Evolutionary conservation across 2,888 invertebrate species (phyloP).

Genomic region (Drosophila demipolita): DNA sequence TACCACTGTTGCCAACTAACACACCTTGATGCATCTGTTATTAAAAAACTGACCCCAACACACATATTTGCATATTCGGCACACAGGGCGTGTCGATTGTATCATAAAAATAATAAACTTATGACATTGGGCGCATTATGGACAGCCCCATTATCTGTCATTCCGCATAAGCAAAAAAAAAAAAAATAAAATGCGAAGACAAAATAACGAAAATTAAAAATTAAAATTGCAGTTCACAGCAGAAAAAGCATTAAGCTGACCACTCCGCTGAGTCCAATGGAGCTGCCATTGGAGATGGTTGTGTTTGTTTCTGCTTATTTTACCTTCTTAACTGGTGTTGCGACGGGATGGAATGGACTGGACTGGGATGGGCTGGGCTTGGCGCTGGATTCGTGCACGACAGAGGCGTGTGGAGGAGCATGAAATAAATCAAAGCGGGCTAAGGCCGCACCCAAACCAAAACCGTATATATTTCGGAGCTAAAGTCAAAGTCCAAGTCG

Average conservation of each 20-base stretch:
- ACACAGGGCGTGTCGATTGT: conserved; percentile 57
- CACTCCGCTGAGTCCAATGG: conserved; percentile 48
- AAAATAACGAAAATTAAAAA: conserved; percentile 12
- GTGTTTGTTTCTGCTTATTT: not conserved
- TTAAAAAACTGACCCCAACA: conserved; percentile 13
- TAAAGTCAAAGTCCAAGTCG: conserved; percentile 44
- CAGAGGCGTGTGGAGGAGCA: conserved; percentile 7
- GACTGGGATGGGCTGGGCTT: conserved; percentile 27
- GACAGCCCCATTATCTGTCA: conserved; percentile 12
- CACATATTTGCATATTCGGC: conserved; percentile 4
- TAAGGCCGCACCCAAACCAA: conserved; percentile 40
- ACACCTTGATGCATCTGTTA: conserved; percentile 28
- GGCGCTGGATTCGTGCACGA: conserved; percentile 4
- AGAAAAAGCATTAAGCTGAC: conserved; percentile 34
- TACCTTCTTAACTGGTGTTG: not conserved
- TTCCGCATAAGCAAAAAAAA: conserved; percentile 27
- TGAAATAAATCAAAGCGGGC: conserved; percentile 47
- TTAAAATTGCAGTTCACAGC: conserved; percentile 48
- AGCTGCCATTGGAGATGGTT: conserved; percentile 10
- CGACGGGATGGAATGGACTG: conserved; percentile 20
- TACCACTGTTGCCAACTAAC: not conserved
- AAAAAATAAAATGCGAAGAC: not conserved
- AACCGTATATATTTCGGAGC: conserved; percentile 4
- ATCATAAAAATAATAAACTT: conserved; percentile 53
- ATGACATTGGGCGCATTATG: conserved; percentile 64